These are phyloP conservation scores for Sipha flava DNA, from an alignment of 1,140 invertebrate genomes.

Conservation along the genomic window DNA sequence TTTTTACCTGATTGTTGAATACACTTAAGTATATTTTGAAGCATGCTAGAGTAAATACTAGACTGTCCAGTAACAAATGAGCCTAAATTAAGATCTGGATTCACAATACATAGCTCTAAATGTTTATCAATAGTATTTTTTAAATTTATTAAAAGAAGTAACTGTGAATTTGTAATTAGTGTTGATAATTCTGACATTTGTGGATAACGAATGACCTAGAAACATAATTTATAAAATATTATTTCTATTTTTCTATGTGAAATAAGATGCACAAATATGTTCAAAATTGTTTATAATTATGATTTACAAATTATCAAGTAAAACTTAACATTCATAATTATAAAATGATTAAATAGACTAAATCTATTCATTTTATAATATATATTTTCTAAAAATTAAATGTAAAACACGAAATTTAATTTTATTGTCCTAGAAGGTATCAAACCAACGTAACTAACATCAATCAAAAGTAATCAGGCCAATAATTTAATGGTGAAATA, in stretches of 20 bases:
- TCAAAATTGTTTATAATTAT: neutral
- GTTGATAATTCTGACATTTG: conserved; percentile 43
- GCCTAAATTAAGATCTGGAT: conserved; percentile 19
- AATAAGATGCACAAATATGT: no score
- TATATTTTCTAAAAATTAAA: no score
- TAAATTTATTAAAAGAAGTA: conserved; percentile 31
- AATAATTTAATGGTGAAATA: no score
- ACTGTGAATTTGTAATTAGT: conserved; percentile 39
- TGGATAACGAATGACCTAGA: conserved; percentile 34
- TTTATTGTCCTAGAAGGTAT: no score
- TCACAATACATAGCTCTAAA: conserved; percentile 14
- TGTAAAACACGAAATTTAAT: no score
- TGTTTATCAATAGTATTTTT: conserved; percentile 31
- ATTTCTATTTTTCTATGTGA: no score
- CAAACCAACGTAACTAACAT: no score
- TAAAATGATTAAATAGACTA: no score
- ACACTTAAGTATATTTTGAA: conserved; percentile 41
- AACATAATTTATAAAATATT: neutral
- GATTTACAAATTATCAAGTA: no score
- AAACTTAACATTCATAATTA: no score
- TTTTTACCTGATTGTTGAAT: conserved; percentile 16
- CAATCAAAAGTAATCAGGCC: no score
- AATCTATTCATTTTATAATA: no score
- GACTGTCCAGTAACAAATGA: conserved; percentile 26
- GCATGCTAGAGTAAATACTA: conserved; percentile 39